Evolutionary conservation across 2,888 invertebrate genomes (phyloP).

Genomic region (Epinotia ramella): DNA sequence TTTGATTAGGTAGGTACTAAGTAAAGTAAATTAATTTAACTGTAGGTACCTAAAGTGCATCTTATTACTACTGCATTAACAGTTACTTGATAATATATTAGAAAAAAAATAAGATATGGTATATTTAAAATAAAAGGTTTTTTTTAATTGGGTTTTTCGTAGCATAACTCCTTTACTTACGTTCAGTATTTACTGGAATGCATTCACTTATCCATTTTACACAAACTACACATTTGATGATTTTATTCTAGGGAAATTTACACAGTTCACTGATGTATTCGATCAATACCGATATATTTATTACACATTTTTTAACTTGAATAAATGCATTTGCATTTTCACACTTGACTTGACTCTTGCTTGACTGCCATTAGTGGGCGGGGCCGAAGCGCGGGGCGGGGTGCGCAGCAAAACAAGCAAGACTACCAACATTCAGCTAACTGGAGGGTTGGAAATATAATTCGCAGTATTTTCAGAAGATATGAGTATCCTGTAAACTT

Average conservation of each 20-base stretch:
- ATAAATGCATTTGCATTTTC: conserved; percentile 40
- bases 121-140: neutral
- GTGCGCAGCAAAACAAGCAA: conserved; percentile 68
- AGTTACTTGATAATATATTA: neutral
- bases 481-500: too few relatives aligned
- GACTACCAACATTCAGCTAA: conserved; percentile 59
- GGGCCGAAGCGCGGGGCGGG: conserved; percentile 60
- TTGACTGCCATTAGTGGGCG: conserved; percentile 65
- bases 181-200: conserved; percentile 7
- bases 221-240: conserved; percentile 7
- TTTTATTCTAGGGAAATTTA: neutral
- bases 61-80: neutral
- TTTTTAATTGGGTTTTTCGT: neutral
- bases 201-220: conserved; percentile 29
- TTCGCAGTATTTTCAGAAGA: too few relatives aligned
- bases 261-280: conserved; percentile 11
- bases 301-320: conserved; percentile 34
- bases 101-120: too few relatives aligned
- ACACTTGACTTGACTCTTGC: conserved; percentile 36
- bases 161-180: conserved; percentile 25
- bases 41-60: neutral
- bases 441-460: conserved; percentile 33
- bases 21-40: too few relatives aligned
- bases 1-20: too few relatives aligned
- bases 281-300: conserved; percentile 22